Percentiles rank a stretch among this genome's conserved stretches.
Evolutionary conservation across 2,888 invertebrate genomes (phyloP).

Genomic region (Cheilosia impressa): DNA sequence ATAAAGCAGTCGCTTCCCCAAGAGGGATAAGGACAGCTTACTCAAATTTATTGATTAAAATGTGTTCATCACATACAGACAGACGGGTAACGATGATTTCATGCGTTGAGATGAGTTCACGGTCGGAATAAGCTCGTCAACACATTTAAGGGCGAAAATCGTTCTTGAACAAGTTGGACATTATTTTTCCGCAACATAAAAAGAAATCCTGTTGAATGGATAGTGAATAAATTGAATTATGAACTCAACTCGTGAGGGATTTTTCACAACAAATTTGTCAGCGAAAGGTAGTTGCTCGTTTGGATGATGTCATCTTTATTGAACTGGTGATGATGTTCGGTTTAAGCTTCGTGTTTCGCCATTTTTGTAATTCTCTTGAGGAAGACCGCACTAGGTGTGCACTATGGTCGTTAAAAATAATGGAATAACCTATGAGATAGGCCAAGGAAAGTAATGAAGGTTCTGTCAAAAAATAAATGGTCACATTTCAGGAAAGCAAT

Average conservation of each 20-base stretch:
- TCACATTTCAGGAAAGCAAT: too few species aligned
- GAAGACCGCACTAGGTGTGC: too few species aligned
- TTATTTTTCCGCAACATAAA: not conserved
- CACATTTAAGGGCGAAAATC: not conserved
- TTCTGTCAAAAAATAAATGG: too few species aligned
- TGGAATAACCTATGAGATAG: too few species aligned
- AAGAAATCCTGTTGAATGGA: slow-evolving; percentile 9
- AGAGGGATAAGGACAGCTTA: slow-evolving; percentile 11
- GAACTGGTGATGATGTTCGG: too few species aligned
- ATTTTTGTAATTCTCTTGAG: too few species aligned
- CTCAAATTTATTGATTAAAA: slow-evolving; percentile 52
- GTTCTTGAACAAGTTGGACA: not conserved
- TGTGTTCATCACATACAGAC: slow-evolving; percentile 7
- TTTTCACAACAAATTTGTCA: not conserved
- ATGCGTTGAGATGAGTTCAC: slow-evolving; percentile 48
- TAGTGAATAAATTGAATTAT: slow-evolving; percentile 1
- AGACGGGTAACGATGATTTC: slow-evolving; percentile 28
- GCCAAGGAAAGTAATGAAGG: too few species aligned
- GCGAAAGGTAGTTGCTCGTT: not conserved
- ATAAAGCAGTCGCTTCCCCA: not conserved
- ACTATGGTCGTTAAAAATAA: too few species aligned
- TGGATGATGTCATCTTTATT: not conserved
- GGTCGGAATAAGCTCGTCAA: slow-evolving; percentile 27
- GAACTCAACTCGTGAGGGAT: not conserved
- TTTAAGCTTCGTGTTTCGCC: too few species aligned